Evolutionary conservation across 92 coral and sea anemone genomes (phyloP), one percentile per base, ranked within the genome.

Genomic region (Virgularia gustaviana): DNA sequence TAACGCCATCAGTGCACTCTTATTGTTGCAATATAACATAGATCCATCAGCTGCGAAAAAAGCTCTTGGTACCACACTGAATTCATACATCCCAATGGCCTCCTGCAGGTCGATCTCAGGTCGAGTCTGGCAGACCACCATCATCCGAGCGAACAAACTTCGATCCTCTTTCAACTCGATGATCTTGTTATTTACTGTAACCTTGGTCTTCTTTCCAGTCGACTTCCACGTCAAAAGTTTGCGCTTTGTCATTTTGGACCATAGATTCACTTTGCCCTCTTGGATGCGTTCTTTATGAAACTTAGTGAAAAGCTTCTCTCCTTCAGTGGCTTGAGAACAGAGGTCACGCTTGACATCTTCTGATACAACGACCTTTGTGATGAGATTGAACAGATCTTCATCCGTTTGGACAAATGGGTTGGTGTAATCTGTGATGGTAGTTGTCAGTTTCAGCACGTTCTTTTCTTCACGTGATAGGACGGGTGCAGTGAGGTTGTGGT

Each of bases 1-100:
- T 45, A 87, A 76, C n/a, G 24, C 36, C 91, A 65, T 75, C 7
- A 87, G 41, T 6, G 39, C 42, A 39, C 91, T 79, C 76, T 87
- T 87, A 7, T 44, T 56, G 45, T 85, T 35, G 47, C 85, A 78
- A 42, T 86, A 80, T 20, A 86, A 70, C 90, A 86, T 82, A 16
- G 74, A 28, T 12, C 90, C 85, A 38, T 79, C 85, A 11, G 76
- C 19, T 0, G 90, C 83, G 71, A 79, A 83, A 55, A 86, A 29
- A 0, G 88, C 79, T 32, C 73, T 67, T 73, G 88, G 88, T 0
- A 74, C 84, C 59, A 84, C 63, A 6, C 25, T 22, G 31, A 84
- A 79, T 73, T 84, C 79, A 45, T 73, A 41, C n/a, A 30, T 9
- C 11, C 83, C 71, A 18, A 83, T 67, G 5, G 87, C 79, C 34